Evolutionary conservation across 2,113 vertebrate genomes (phyloP).

Genomic region (Ophiodon elongatus): DNA sequence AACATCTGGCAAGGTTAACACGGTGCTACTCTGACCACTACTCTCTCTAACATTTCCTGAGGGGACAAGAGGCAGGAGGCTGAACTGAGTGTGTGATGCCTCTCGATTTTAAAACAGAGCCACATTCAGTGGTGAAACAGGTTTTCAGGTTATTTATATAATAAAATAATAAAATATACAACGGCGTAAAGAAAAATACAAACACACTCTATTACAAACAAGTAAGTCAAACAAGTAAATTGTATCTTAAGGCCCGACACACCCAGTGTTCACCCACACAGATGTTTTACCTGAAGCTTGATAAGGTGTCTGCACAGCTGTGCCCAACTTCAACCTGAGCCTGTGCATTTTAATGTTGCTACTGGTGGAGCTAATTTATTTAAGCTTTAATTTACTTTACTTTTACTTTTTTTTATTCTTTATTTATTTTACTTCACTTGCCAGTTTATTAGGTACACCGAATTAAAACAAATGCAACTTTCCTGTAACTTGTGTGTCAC

Average conservation of each 20-base stretch:
- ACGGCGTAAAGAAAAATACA: neutral
- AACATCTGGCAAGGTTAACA: too few relatives aligned
- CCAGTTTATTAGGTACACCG: neutral
- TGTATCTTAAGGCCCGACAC: neutral
- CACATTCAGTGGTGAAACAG: neutral
- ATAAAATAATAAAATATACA: neutral
- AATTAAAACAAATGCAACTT: neutral
- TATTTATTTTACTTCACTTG: too few relatives aligned
- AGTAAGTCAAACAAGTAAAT: too few relatives aligned
- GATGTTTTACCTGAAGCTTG: neutral
- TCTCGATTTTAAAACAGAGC: constrained; percentile 5
- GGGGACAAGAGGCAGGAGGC: constrained; percentile 33
- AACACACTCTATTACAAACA: neutral
- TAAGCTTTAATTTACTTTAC: too few relatives aligned
- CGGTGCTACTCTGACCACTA: too few relatives aligned
- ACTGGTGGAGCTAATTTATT: neutral
- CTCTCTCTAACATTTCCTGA: too few relatives aligned
- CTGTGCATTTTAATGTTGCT: neutral
- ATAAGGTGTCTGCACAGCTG: neutral
- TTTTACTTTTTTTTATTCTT: too few relatives aligned
- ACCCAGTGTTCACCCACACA: neutral
- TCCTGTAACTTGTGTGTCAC: too few relatives aligned
- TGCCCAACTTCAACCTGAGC: neutral
- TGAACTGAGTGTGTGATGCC: constrained; percentile 41
- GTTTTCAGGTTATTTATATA: neutral